These are phyloP conservation scores for Lycodopsis pacificus DNA, from an alignment of 2,797 vertebrate genomes.

Conservation along the genomic window DNA sequence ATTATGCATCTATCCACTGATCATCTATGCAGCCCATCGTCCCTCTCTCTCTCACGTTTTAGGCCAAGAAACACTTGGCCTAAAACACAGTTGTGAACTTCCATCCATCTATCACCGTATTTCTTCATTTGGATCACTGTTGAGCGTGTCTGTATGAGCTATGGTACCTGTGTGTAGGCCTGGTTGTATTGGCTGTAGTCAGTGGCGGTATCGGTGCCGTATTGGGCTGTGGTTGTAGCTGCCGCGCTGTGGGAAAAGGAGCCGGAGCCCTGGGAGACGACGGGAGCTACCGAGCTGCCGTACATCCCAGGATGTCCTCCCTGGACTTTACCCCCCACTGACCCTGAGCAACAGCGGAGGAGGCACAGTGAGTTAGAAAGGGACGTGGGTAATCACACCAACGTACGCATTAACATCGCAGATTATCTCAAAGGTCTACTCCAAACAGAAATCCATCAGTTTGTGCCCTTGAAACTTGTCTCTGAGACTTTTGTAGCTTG, in stretches of 20 bases:
- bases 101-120: neutral
- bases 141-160: neutral
- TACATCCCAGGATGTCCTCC: constrained; percentile 81
- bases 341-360: constrained; percentile 65
- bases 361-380: neutral
- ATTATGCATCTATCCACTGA: constrained; percentile 33
- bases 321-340: constrained; percentile 84
- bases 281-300: constrained; percentile 73
- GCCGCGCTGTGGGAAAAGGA: constrained; percentile 82
- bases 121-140: neutral
- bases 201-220: constrained; percentile 84
- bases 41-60: constrained; percentile 18
- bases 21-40: constrained; percentile 22
- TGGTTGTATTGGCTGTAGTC: constrained; percentile 91
- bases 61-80: neutral
- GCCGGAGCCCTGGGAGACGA: constrained; percentile 68
- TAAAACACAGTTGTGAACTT: neutral
- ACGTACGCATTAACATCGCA: neutral
- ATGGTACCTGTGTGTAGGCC: constrained; percentile 84
- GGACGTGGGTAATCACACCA: neutral
- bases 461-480: constrained; percentile 9
- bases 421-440: neutral
- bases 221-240: constrained; percentile 82
- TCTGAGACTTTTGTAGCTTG: neutral
- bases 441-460: neutral